Base-by-base conservation (phyloP, 2,113 vertebrate genomes). In the Halichoeres trimaculatus region DNA sequence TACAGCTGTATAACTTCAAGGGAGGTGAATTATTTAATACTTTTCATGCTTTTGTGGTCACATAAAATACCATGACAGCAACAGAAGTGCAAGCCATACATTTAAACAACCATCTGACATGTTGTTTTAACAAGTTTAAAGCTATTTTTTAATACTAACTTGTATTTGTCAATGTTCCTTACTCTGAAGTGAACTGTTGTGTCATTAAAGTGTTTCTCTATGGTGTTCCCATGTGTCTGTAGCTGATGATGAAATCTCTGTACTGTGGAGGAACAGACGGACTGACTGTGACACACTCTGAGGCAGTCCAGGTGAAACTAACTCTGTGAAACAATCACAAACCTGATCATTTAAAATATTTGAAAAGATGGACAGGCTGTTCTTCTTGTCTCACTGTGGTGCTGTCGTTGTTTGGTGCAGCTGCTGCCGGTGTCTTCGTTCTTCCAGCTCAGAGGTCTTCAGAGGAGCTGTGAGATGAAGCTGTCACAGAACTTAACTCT, bases 161-260 rank as follows among this genome's bases (percentile, higher is more conserved):
- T n/a, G n/a, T n/a, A n/a, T n/a, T n/a, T n/a, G n/a, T n/a, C n/a
- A n/a, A n/a, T n/a, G n/a, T n/a, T n/a, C n/a, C n/a, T n/a, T n/a
- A n/a, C n/a, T n/a, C n/a, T n/a, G n/a, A n/a, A n/a, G n/a, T n/a
- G n/a, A n/a, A n/a, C n/a, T n/a, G n/a, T n/a, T n/a, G n/a, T n/a
- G n/a, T n/a, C n/a, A n/a, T 38, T 70, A 30, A 30, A 30, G 30
- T 30, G 30, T 30, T 30, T 30, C 6, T 30, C 6, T 6, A 4
- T 2, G 19, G 22, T 26, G 2, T 55, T 8, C 43, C 74, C n/a
- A n/a, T n/a, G n/a, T n/a, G n/a, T n/a, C n/a, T 85, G 1, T 89
- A 98, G 97, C 93, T 95, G 94, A 91, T 97, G 94, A 98, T 99
- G 97, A 94, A 92, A 75, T 97, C 96, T 59, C 92, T 99, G 23